phyloP scores from a whole-genome alignment of 2,797 vertebrate genomes.

The Coendou prehensilis region DNA sequence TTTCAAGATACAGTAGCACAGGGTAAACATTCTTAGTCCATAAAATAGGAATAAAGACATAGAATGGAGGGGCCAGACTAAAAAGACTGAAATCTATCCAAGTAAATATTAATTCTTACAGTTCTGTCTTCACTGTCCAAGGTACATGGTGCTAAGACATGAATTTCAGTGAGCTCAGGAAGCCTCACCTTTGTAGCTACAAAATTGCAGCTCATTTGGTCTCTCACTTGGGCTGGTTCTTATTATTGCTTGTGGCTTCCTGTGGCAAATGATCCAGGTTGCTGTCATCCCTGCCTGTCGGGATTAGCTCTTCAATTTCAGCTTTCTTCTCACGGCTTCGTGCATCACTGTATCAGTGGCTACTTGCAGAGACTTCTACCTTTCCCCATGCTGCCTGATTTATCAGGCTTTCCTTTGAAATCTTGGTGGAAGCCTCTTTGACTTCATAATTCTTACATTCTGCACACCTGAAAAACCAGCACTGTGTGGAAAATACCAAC shows the following conservation, averaged over 20 bases:
- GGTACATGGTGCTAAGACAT: background rate
- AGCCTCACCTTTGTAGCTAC: background rate
- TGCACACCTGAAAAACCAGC: background rate
- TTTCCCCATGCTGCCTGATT: too few relatives aligned
- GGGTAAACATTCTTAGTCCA: background rate
- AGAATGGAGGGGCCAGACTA: background rate
- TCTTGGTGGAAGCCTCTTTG: background rate
- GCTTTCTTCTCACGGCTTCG: background rate
- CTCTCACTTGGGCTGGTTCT: background rate
- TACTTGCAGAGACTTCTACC: background rate
- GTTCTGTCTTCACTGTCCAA: background rate
- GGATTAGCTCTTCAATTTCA: too few relatives aligned
- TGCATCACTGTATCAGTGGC: background rate
- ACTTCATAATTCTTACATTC: background rate
- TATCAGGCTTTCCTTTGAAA: background rate
- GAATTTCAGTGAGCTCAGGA: too few relatives aligned
- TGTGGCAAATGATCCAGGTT: background rate
- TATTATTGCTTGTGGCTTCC: background rate
- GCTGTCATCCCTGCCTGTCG: background rate
- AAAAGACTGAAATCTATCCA: background rate
- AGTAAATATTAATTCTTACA: background rate
- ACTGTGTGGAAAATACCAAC: background rate
- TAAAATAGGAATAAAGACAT: background rate
- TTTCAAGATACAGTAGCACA: background rate
- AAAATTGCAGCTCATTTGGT: background rate